Percentiles rank a stretch among this genome's conserved stretches.
These are phyloP conservation scores for Macropodus opercularis DNA, from an alignment of 2,797 vertebrate species.

Conservation along the genomic window DNA sequence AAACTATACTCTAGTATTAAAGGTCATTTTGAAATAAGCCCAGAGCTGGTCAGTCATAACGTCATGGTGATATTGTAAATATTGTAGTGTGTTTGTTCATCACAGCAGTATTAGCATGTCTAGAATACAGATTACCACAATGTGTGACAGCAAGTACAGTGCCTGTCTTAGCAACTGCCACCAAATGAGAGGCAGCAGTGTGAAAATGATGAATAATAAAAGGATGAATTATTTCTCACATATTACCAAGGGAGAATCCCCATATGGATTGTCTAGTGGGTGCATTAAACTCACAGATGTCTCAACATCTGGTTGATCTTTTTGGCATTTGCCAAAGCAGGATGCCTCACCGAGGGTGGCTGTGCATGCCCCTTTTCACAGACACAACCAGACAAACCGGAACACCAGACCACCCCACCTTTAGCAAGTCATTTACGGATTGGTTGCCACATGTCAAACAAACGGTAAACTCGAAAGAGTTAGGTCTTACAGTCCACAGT, in stretches of 20 bases:
- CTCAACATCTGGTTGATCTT: slow-evolving; percentile 76
- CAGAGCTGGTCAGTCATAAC: background rate
- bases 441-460: slow-evolving; percentile 11
- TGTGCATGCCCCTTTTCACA: slow-evolving; percentile 33
- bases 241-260: slow-evolving; percentile 61
- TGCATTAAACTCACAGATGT: slow-evolving; percentile 74
- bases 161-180: slow-evolving; percentile 45
- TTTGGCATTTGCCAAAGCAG: slow-evolving; percentile 73
- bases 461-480: background rate
- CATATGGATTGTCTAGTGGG: slow-evolving; percentile 69
- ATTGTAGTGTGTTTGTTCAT: slow-evolving; percentile 4
- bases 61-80: slow-evolving; percentile 7
- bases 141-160: slow-evolving; percentile 36
- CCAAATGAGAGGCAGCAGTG: slow-evolving; percentile 44
- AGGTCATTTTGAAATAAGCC: background rate
- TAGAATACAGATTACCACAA: slow-evolving; percentile 30
- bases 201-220: slow-evolving; percentile 73
- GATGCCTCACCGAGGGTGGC: slow-evolving; percentile 41
- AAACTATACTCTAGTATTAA: background rate
- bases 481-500: background rate
- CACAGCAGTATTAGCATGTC: background rate
- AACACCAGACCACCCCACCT: background rate
- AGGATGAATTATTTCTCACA: slow-evolving; percentile 72
- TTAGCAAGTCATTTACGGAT: background rate
- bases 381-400: slow-evolving; percentile 56